phyloP scores from a whole-genome alignment of 2,888 invertebrate genomes.

The Macrosiphum euphorbiae region DNA sequence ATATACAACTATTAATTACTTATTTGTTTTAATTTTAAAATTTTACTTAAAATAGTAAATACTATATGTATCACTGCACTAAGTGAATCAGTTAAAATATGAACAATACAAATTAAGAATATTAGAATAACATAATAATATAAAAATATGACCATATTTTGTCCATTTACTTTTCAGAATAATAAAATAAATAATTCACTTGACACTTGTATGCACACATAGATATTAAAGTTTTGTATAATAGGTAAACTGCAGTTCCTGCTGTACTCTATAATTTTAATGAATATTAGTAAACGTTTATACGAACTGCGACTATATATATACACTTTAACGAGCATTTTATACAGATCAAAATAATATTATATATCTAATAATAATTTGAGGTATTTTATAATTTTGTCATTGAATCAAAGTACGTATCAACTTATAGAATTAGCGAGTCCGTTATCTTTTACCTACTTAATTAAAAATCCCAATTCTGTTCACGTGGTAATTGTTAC shows the following conservation, averaged over 20 bases:
- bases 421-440: not conserved
- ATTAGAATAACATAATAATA: not conserved
- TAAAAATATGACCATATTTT: not conserved
- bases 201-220: not conserved
- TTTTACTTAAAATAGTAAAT: not conserved
- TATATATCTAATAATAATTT: not conserved
- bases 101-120: not conserved
- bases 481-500: not conserved
- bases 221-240: not conserved
- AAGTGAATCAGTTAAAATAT: not conserved
- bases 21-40: not conserved
- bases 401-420: not conserved
- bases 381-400: not conserved
- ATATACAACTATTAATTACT: not conserved
- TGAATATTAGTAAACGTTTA: not conserved
- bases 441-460: not conserved
- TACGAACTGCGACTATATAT: not conserved
- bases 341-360: not conserved
- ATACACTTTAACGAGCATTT: not conserved
- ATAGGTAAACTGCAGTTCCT: not conserved
- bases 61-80: not conserved
- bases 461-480: not conserved
- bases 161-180: not conserved
- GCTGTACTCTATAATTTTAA: not conserved
- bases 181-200: not conserved